Percentiles rank a stretch among this genome's conserved stretches.
These are phyloP conservation scores for Melanerpes formicivorus DNA, from an alignment of 2,113 vertebrate genomes.

Conservation along the genomic window DNA sequence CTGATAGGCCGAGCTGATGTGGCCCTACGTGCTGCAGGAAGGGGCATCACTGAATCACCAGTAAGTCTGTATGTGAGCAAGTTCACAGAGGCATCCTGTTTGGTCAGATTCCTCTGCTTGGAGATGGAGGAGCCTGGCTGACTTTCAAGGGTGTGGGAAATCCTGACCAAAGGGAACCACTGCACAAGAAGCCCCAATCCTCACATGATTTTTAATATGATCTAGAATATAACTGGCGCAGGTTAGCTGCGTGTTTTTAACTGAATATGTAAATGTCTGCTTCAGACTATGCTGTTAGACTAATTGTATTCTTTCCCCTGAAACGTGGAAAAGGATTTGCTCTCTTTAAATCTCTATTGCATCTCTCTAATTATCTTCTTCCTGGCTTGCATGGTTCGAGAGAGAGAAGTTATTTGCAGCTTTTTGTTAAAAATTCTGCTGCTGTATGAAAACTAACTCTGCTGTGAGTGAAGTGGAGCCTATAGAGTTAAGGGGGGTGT, in stretches of 20 bases:
- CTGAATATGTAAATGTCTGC: background rate
- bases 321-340: background rate
- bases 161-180: background rate
- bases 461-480: background rate
- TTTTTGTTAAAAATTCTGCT: background rate
- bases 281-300: background rate
- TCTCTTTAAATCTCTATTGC: background rate
- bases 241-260: background rate
- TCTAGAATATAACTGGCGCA: background rate
- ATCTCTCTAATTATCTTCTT: background rate
- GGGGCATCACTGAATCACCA: no score
- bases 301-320: background rate
- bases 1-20: background rate
- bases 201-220: no score
- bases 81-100: no score
- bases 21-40: accelerated
- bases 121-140: background rate
- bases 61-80: accelerated
- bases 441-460: background rate
- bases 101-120: no score
- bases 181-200: background rate
- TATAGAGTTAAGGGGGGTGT: background rate
- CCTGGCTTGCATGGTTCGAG: background rate
- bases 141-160: background rate
- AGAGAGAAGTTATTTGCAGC: background rate